Evolutionary conservation across 2,888 invertebrate species (phyloP).

Genomic region (Steinernema hermaphroditum): DNA sequence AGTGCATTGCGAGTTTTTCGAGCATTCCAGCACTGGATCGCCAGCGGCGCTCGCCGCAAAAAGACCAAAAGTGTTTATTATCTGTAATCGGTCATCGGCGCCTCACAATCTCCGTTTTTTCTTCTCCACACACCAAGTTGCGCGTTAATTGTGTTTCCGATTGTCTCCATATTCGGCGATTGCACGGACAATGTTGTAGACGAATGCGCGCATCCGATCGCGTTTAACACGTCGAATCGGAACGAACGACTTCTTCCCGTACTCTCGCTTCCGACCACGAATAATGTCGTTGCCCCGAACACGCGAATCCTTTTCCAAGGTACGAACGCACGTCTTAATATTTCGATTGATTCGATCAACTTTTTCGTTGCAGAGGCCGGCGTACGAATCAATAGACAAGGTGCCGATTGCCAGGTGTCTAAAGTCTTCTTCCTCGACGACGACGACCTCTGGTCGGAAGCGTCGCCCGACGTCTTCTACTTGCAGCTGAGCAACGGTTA

Average conservation of each 20-base stretch:
- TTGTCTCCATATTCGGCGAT: neutral
- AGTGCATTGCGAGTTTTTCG: neutral
- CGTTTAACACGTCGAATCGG: conserved; percentile 35
- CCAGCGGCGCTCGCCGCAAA: too few relatives aligned
- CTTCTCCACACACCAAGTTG: neutral
- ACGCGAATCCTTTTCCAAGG: conserved; percentile 19
- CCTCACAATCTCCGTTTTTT: conserved; percentile 12
- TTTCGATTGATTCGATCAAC: neutral
- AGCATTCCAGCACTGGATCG: neutral
- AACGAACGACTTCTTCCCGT: conserved; percentile 34
- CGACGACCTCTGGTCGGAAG: conserved; percentile 29
- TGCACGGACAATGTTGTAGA: conserved; percentile 30
- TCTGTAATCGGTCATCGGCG: conserved; percentile 20
- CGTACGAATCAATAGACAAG: conserved; percentile 30
- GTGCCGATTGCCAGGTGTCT: conserved; percentile 39
- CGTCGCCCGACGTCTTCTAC: conserved; percentile 26
- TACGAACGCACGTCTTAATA: neutral
- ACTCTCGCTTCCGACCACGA: conserved; percentile 34
- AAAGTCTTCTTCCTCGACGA: conserved; percentile 32
- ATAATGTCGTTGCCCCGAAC: conserved; percentile 33
- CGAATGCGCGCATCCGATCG: conserved; percentile 37
- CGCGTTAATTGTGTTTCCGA: conserved; percentile 25
- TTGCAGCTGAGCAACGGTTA: conserved; percentile 28
- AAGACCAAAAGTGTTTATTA: conserved; percentile 15
- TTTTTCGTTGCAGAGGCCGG: conserved; percentile 11